Evolutionary conservation across 2,797 vertebrate species (phyloP), one percentile per base, ranked within the genome.

Genomic region (Gila robusta): DNA sequence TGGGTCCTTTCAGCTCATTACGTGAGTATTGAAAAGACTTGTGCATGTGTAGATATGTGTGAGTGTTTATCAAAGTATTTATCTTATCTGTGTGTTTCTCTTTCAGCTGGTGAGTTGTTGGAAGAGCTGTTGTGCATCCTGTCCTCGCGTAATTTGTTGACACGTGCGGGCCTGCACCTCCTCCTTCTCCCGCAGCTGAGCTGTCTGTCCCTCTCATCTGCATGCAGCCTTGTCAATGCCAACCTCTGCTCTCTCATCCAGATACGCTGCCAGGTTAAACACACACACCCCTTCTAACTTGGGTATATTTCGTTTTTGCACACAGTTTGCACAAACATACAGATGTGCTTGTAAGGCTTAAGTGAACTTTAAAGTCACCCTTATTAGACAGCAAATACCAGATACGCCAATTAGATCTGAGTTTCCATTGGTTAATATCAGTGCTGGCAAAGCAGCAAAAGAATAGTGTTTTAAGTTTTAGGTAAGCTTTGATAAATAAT

Each of bases 1-100:
- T 97, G 93, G 97, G 97, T 0, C 97, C 97, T 80, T 97, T 98
- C 91, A 96, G 92, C 6, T 84, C 93, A 6, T 94, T 98, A 76
- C 93, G 97, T 97, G 93, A 96, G 96, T 94, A 1, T 14, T 47
- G 21, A 72, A 41, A 56, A 56, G 19, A 8, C 17, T 14, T 81
- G 62, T 56, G 28, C 41, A 39, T 78, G 37, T 80, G 37, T 87
- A 54, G 52, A 52, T 37, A 62, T 64, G 39, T 56, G 17, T 6
- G 12, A 52, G 11, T 4, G 9, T 79, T 8, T 54, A 21, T n/a
- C 19, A 3, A n/a, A 35, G 17, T 54, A 41, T n/a, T n/a, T 12
- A 12, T 56, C 6, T 81, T 5, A 59, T 41, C 4, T 41, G 70
- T 69, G n/a, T 62, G 16, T 67, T 41, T 56, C 0, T 66, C 32